phyloP scores from a whole-genome alignment of 2,113 vertebrate species.

The Xerus inauris region DNA sequence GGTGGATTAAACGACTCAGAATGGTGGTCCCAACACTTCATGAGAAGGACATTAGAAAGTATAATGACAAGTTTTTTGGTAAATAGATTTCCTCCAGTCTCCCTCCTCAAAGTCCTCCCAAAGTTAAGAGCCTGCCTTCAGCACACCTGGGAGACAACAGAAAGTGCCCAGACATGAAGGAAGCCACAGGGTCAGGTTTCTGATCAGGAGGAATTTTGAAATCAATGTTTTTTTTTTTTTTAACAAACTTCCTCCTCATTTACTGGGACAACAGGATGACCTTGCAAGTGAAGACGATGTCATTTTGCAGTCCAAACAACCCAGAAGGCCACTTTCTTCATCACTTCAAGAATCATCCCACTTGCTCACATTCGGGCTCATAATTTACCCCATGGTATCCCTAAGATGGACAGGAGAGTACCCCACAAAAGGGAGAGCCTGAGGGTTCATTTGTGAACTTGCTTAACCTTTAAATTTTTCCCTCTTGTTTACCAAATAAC shows the following conservation, averaged over 20 bases:
- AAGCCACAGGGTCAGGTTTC: background rate
- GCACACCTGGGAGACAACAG: background rate
- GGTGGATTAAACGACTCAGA: background rate
- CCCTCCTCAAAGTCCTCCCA: background rate
- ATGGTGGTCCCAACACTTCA: background rate
- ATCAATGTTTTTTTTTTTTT: background rate
- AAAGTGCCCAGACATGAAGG: background rate
- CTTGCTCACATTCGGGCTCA: background rate
- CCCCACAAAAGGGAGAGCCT: background rate
- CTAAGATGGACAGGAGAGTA: background rate
- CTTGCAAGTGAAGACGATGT: background rate
- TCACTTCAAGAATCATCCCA: background rate
- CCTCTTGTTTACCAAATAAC: conserved; percentile 31
- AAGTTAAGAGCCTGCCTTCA: background rate
- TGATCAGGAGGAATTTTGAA: background rate
- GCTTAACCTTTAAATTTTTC: background rate
- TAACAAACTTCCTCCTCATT: background rate
- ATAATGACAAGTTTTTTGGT: background rate
- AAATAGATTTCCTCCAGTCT: background rate
- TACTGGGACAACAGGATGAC: background rate
- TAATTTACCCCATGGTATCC: background rate
- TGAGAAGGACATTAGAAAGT: background rate
- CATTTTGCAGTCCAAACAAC: background rate
- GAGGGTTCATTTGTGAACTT: background rate
- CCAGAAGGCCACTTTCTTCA: background rate